Percentiles rank a stretch among this genome's conserved stretches.
Conservation (phyloP, 1,140 invertebrate species). For the Galendromus occidentalis region DNA sequence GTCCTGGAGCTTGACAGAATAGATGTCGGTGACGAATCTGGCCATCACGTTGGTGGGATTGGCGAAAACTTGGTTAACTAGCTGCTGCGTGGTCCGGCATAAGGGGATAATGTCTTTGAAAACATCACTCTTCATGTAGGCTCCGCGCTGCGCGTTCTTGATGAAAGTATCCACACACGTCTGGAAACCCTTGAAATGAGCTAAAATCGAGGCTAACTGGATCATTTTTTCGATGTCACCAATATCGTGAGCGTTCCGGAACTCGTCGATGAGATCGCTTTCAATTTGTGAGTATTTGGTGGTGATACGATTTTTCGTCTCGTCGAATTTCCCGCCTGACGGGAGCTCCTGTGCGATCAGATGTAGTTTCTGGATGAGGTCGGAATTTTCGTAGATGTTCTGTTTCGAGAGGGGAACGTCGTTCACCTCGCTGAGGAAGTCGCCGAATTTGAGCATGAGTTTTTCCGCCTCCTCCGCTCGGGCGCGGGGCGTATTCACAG, state of each 20-base stretch:
- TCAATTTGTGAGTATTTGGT: slow-evolving; percentile 92
- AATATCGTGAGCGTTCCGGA: slow-evolving; percentile 57
- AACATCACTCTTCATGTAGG: slow-evolving; percentile 57
- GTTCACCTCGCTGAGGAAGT: slow-evolving; percentile 71
- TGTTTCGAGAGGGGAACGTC: slow-evolving; percentile 63
- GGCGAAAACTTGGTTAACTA: slow-evolving; percentile 81
- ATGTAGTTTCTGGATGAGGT: slow-evolving; percentile 91
- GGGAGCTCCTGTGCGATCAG: slow-evolving; percentile 85
- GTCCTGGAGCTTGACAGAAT: slow-evolving; percentile 69
- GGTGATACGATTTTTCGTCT: slow-evolving; percentile 68
- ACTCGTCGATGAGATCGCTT: slow-evolving; percentile 76
- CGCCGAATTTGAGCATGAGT: slow-evolving; percentile 75
- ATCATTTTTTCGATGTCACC: slow-evolving; percentile 76
- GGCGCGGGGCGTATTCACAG: slow-evolving; percentile 78
- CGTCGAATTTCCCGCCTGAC: slow-evolving; percentile 58
- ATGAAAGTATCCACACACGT: slow-evolving; percentile 92
- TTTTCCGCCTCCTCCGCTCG: slow-evolving; percentile 83
- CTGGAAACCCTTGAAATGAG: slow-evolving; percentile 87
- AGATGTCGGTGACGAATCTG: slow-evolving; percentile 91
- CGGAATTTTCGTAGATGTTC: slow-evolving; percentile 92
- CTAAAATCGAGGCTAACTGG: slow-evolving; percentile 68
- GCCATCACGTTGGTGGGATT: slow-evolving; percentile 94
- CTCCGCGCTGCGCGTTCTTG: slow-evolving; percentile 73
- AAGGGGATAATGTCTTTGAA: slow-evolving; percentile 75
- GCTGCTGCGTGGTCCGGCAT: slow-evolving; percentile 64